Evolutionary conservation across 2,113 vertebrate species (phyloP).

Genomic region (Gorilla gorilla): DNA sequence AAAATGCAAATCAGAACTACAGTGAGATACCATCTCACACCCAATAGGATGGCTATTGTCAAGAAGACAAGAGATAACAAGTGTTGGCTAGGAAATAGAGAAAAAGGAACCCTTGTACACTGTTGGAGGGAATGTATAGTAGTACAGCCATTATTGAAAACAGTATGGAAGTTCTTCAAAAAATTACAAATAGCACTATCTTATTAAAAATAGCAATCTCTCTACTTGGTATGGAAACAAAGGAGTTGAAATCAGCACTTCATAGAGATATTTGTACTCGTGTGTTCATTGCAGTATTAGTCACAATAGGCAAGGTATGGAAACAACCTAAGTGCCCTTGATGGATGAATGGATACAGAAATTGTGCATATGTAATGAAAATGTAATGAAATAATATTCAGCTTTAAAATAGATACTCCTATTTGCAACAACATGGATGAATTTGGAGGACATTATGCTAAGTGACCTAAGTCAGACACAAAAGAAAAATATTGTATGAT

Average conservation of each 20-base stretch:
- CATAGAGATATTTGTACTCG: too few relatives aligned
- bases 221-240: background rate
- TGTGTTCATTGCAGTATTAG: too few relatives aligned
- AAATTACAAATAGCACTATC: background rate
- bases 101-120: background rate
- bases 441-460: background rate
- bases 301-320: too few relatives aligned
- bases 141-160: background rate
- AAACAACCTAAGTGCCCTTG: too few relatives aligned
- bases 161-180: background rate
- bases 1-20: background rate
- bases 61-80: background rate
- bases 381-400: background rate
- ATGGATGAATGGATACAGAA: background rate
- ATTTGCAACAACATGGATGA: background rate
- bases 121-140: background rate
- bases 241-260: too few relatives aligned
- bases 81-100: background rate
- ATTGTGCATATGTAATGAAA: too few relatives aligned
- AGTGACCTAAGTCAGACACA: background rate
- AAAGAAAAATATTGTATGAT: background rate
- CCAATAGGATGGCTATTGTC: background rate
- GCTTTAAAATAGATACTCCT: background rate
- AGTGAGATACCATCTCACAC: background rate
- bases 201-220: background rate